phyloP scores from a whole-genome alignment of 2,888 invertebrate genomes.

The Creontiades dilutus region DNA sequence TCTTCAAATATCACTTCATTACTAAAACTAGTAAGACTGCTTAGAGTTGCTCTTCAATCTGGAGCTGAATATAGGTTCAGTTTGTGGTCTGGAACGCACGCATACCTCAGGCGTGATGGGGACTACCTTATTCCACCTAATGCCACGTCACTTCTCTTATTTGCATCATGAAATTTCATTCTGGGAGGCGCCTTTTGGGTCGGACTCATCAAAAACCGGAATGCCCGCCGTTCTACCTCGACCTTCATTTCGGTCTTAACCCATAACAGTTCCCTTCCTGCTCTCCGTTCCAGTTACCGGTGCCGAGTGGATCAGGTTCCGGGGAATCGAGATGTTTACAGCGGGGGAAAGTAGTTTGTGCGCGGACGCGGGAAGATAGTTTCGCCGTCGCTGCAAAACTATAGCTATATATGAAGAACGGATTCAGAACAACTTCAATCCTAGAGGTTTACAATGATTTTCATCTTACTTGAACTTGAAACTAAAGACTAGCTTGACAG shows the following conservation, averaged over 20 bases:
- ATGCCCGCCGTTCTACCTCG: constrained; percentile 18
- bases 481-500: too few relatives aligned
- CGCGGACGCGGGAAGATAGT: neutral
- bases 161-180: constrained; percentile 30
- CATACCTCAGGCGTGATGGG: neutral
- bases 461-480: too few relatives aligned
- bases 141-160: neutral
- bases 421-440: too few relatives aligned
- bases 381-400: too few relatives aligned
- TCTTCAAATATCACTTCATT: too few relatives aligned
- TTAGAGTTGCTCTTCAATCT: too few relatives aligned
- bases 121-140: too few relatives aligned
- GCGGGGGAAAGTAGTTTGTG: neutral
- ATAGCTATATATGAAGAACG: too few relatives aligned
- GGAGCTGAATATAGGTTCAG: too few relatives aligned
- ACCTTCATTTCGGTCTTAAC: constrained; percentile 33
- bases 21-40: too few relatives aligned
- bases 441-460: too few relatives aligned
- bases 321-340: constrained; percentile 2
- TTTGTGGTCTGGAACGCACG: neutral
- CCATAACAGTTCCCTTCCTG: constrained; percentile 15
- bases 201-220: constrained; percentile 19
- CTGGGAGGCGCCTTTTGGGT: constrained; percentile 2
- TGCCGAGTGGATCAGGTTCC: neutral
- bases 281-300: neutral